A percentile compares a stretch with the other conserved stretches of the same genome.
Conservation (phyloP, 2,113 vertebrate genomes). For the Hydrochoerus hydrochaeris region DNA sequence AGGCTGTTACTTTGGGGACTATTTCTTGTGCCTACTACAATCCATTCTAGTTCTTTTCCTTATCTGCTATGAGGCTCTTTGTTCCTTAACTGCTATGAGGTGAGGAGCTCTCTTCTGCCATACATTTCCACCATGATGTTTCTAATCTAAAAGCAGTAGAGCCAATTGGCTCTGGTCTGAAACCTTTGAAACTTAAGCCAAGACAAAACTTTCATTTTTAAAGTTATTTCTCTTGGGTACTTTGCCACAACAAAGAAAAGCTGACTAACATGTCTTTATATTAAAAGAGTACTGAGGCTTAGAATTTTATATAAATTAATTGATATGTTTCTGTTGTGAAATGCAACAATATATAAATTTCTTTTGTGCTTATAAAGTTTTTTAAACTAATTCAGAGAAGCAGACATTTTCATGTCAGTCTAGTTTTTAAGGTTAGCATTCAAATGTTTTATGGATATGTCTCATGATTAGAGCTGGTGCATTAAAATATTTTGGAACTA, state of each 20-base stretch:
- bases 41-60: neutral
- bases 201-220: neutral
- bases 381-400: neutral
- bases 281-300: neutral
- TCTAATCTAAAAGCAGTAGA: neutral
- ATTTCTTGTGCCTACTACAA: too few species aligned
- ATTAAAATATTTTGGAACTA: neutral
- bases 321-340: neutral
- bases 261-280: neutral
- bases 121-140: neutral
- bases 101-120: neutral
- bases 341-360: neutral
- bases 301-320: neutral
- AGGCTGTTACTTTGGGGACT: neutral
- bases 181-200: neutral
- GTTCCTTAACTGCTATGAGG: neutral
- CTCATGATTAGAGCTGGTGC: neutral
- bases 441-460: neutral
- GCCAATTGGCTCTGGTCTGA: neutral
- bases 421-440: neutral
- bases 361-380: neutral
- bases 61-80: neutral
- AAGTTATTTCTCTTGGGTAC: neutral
- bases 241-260: neutral
- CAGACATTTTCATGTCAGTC: neutral